Base-by-base conservation (phyloP, 2,113 vertebrate species). In the Dissostichus mawsoni region DNA sequence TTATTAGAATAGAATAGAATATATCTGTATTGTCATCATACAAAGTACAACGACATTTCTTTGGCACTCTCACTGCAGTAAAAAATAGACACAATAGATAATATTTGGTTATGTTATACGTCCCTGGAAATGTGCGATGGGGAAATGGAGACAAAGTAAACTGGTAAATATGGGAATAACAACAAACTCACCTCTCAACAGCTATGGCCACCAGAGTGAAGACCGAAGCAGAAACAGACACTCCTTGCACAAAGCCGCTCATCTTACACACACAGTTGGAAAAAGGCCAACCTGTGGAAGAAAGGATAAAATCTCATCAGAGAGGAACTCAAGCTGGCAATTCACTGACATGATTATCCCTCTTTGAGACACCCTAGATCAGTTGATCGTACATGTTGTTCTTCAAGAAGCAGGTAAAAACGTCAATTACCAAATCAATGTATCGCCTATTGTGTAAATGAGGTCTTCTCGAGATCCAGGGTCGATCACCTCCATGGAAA, bases 201-300 rank as follows among this genome's bases (percentile, higher is more conserved):
- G 97, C 97, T 1, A 99, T 99, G 81, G 97, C 97, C 84, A 98
- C 97, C 84, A 99, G 92, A 0, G 97, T 99, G 93, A 98, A 98
- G 48, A 98, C 96, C 0, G 97, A 99, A 16, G 98, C 96, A 0
- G 97, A 97, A 36, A 99, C 97, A 0, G 97, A 98, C 92, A 96
- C 96, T 14, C 97, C 97, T 85, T 99, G 97, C 58, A 98, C 95
- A 87, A 99, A 92, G 51, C 97, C 97, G 0, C 97, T 99, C 96
- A 98, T 96, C 89, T 98, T 99, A 92, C 97, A 99, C 16, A 96
- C 96, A 7, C 74, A 50, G 9, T 95, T 97, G 82, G 96, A 96
- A 69, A 99, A 98, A 5, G 97, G 97, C 97, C 98, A 98, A 0
- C 98, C 97, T 99, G 91, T 55, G 23, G 69, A 74, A 53, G 80